Conservation (phyloP, 2,113 vertebrate species). For the Vanacampus margaritifer region DNA sequence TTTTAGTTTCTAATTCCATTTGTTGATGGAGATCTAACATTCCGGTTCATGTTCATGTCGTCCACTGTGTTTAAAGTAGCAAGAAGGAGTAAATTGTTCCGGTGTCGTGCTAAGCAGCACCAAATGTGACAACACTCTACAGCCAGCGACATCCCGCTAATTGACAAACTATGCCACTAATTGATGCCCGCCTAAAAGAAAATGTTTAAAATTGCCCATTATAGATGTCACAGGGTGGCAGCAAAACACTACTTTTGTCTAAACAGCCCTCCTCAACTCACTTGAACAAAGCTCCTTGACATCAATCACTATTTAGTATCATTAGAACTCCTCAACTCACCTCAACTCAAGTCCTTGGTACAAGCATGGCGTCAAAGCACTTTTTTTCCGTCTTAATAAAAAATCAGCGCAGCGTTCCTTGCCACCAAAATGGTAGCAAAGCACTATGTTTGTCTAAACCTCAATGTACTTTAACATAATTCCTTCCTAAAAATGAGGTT, state of each 20-base stretch:
- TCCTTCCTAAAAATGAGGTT: too few species aligned
- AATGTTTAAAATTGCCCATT: background rate
- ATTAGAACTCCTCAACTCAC: too few species aligned
- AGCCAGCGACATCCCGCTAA: background rate
- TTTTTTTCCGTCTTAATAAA: background rate
- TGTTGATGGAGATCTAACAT: slow-evolving; percentile 18
- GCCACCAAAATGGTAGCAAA: background rate
- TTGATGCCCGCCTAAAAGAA: too few species aligned
- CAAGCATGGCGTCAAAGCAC: background rate
- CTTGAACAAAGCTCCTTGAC: too few species aligned
- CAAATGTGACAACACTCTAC: background rate
- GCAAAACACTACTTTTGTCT: too few species aligned
- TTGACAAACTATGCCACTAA: too few species aligned
- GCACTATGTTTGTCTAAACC: background rate
- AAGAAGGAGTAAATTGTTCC: background rate
- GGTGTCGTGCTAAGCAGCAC: background rate
- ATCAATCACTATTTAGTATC: too few species aligned
- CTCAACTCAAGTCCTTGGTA: too few species aligned
- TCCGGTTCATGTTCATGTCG: slow-evolving; percentile 12
- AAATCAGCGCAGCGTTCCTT: background rate
- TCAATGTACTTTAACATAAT: too few species aligned
- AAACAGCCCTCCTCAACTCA: too few species aligned
- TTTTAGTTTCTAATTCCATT: background rate
- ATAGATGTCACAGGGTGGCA: too few species aligned
- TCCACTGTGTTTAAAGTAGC: slow-evolving; percentile 9